These are phyloP conservation scores for Pseudococcus longispinus DNA, from an alignment of 2,888 invertebrate genomes.

Conservation along the genomic window DNA sequence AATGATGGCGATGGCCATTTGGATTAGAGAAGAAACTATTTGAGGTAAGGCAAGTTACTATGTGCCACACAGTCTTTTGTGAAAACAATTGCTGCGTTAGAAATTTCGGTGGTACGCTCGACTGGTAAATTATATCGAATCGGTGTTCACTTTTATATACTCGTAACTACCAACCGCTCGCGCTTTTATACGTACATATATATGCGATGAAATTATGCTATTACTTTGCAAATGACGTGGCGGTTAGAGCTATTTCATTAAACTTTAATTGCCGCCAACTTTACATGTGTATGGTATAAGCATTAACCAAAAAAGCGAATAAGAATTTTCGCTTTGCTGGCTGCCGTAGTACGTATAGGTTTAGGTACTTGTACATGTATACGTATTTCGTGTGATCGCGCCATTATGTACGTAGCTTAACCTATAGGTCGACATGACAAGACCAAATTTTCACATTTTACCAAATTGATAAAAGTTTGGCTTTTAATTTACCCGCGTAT, in stretches of 20 bases:
- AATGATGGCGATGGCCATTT: slow-evolving; percentile 51
- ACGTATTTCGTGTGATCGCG: neutral
- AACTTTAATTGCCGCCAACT: slow-evolving; percentile 37
- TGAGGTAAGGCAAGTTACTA: slow-evolving; percentile 39
- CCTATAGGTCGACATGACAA: neutral
- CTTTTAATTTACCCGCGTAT: neutral
- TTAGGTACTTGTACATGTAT: no score
- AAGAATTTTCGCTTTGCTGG: slow-evolving; percentile 24
- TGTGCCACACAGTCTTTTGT: neutral
- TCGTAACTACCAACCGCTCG: neutral
- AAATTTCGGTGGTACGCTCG: slow-evolving; percentile 31
- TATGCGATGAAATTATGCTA: slow-evolving; percentile 12
- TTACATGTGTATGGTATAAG: slow-evolving; percentile 12
- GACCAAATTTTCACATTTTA: slow-evolving; percentile 25
- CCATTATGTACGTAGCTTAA: neutral
- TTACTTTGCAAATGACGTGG: slow-evolving; percentile 44
- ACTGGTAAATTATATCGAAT: slow-evolving; percentile 40
- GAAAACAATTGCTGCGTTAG: slow-evolving; percentile 33
- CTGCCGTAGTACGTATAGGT: neutral
- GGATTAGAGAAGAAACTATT: slow-evolving; percentile 42
- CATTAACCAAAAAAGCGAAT: slow-evolving; percentile 33
- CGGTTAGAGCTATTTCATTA: slow-evolving; percentile 40
- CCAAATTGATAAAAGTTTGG: slow-evolving; percentile 30
- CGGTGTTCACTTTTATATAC: slow-evolving; percentile 11
- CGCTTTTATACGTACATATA: neutral